Percentiles rank a stretch among this genome's conserved stretches.
Evolutionary conservation across 1,140 invertebrate genomes (phyloP).

Genomic region (Drosophila nannoptera): DNA sequence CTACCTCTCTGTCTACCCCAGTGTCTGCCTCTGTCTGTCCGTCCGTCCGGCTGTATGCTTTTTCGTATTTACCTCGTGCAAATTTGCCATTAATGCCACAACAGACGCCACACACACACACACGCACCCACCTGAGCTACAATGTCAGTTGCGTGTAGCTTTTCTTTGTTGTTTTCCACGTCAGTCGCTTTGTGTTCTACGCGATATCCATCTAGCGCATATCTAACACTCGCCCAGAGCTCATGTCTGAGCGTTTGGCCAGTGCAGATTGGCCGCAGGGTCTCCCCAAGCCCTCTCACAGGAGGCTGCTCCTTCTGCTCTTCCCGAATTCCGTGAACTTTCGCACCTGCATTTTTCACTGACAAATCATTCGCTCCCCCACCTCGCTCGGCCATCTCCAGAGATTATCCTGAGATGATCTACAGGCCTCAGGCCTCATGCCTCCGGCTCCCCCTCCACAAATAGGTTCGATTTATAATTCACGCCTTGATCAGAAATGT

Average conservation of each 20-base stretch:
- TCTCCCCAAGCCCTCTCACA: neutral
- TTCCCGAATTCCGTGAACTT: no score
- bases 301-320: no score
- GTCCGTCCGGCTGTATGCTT: conserved; percentile 22
- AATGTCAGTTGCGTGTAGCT: conserved; percentile 47
- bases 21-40: conserved; percentile 12
- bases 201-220: conserved; percentile 34
- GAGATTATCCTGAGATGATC: no score
- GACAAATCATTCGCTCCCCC: no score
- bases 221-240: neutral
- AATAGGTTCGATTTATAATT: no score
- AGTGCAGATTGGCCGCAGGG: neutral
- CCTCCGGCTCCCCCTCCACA: no score
- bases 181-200: conserved; percentile 43
- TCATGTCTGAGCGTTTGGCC: neutral
- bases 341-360: no score
- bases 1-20: conserved; percentile 13
- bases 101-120: conserved; percentile 52
- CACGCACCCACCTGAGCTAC: conserved; percentile 38
- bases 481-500: conserved; percentile 36
- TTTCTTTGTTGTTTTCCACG: conserved; percentile 45
- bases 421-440: no score
- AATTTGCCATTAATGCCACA: conserved; percentile 73
- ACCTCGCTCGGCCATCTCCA: no score
- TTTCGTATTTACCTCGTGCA: conserved; percentile 68